Base-by-base conservation (phyloP, 2,888 invertebrate species). In the Rhamphomyia laevipes region DNA sequence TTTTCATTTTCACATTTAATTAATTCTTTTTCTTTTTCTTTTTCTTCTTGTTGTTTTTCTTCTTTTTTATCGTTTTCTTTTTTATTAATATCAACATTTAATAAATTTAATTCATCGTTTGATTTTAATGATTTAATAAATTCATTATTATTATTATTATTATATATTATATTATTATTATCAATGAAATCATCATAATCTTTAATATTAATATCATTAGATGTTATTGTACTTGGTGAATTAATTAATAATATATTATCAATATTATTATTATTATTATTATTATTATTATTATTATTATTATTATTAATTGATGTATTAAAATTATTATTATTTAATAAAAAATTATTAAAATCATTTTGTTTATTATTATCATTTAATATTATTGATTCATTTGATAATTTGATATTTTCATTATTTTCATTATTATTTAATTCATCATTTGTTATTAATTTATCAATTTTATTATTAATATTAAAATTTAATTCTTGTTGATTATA, bases 31-130 rank as follows among this genome's bases (percentile, higher is more conserved):
- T n/a, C n/a, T n/a, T n/a, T n/a, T n/a, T n/a, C n/a, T n/a, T n/a
- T n/a, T 49, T 69, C 57, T 67, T 65, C 56, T 65, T 66, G 57
- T 64, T 63, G 12, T 35, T 46, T 38, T 45, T 45, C 43, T 46
- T 52, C 35, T 52, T 50, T 33, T n/a, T n/a, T n/a, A n/a, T n/a
- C n/a, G n/a, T n/a, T n/a, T n/a, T n/a, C n/a, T n/a, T n/a, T 49
- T 18, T 41, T 33, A 33, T 45, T n/a, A n/a, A n/a, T n/a, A n/a
- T n/a, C n/a, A n/a, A n/a, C n/a, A n/a, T n/a, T n/a, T n/a, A n/a
- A n/a, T n/a, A n/a, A n/a, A n/a, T n/a, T n/a, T n/a, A n/a, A n/a
- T n/a, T n/a, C n/a, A n/a, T n/a, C n/a, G n/a, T n/a, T n/a, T 48
- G 43, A 33, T 50, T 23, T 44, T 47, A 45, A 35, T 46, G n/a